Evolutionary conservation across 2,797 vertebrate species (phyloP), one percentile per base, ranked within the genome.

Genomic region (Crenuchus spilurus): DNA sequence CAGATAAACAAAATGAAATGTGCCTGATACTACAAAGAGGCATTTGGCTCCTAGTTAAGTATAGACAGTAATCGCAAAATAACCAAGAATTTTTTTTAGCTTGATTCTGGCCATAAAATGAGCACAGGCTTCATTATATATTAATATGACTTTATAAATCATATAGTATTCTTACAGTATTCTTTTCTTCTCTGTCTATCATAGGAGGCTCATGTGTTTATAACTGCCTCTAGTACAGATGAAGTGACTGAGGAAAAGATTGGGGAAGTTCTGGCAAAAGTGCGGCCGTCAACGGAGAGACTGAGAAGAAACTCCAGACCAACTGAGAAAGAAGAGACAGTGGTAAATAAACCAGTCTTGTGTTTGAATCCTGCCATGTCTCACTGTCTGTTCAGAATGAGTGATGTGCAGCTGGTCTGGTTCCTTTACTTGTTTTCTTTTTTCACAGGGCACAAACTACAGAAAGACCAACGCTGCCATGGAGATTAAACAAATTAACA

Each of bases 381-480:
- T 26, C n/a, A 54, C n/a, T n/a, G n/a, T 26, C 49, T 2, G 16
- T 8, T 39, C 8, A 33, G 9, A 42, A 16, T 16, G 33, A 54
- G 13, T 65, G 28, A 57, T 20, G 63, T 26, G 20, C 10, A 18
- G 31, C 51, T 11, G 26, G 5, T 51, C 4, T 44, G 11, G n/a
- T 30, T 48, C 10, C 31, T 60, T 35, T 58, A 16, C 14, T 55
- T 65, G 18, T 3, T 35, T 24, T 9, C 4, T 54, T 58, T 68
- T 51, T 62, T 62, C 24, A 37, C 57, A 95, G 95, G 95, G 95
- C 31, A 96, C 95, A 63, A 96, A 95, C 84, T 96, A 96, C 88
- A 92, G 90, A 84, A 96, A 95, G 84, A 96, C 95, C 0, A 95
- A 95, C 61, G 94, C 95, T 0, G 94, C 92, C 0, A 84, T 95